Base-by-base conservation (phyloP, 92 coral and sea anemone genomes). In the Hydrozoanthus gracilis region DNA sequence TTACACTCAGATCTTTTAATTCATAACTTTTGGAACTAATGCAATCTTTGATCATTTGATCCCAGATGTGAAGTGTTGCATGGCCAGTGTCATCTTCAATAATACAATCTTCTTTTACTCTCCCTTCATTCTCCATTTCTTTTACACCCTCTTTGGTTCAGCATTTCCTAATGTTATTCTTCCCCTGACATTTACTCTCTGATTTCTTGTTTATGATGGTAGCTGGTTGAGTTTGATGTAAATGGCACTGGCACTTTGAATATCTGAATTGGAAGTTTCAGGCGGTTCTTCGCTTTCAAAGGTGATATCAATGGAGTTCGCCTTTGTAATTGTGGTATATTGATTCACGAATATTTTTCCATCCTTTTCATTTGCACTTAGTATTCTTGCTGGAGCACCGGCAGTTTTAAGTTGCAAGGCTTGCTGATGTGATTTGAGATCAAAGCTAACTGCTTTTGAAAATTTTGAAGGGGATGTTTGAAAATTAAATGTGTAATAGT, bases 71-170 rank as follows among this genome's bases (percentile, higher is more conserved):
- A 65, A 90, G 64, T 48, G 86, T 86, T 76, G 93, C 84, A 74
- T 82, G 88, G 35, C 90, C 91, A 67, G 88, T 87, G 76, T 87
- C 87, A 60, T 90, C 93, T 61, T 90, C 93, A 75, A 77, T 82
- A 46, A 90, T 76, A 69, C 91, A 87, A 68, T 89, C 89, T 58
- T 89, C 92, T 61, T 84, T 84, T 51, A 84, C 92, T 8, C 46
- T 83, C 44, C 86, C 71, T 78, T 46, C 72, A 1, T 51, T 68
- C 61, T 73, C 89, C 86, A 68, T 85, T 82, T 56, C 89, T 71
- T 68, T 71, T 86, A 20, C 44, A 89, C 92, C 76, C 74, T 67
- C 18, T 86, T 86, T 45, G 83, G 87, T 49, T 90, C 73, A 55
- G 86, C 66, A 1, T 44, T 64, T 46, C 84, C 90, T 78, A 86